phyloP scores from a whole-genome alignment of 2,113 vertebrate species.

The Amia ocellicauda region DNA sequence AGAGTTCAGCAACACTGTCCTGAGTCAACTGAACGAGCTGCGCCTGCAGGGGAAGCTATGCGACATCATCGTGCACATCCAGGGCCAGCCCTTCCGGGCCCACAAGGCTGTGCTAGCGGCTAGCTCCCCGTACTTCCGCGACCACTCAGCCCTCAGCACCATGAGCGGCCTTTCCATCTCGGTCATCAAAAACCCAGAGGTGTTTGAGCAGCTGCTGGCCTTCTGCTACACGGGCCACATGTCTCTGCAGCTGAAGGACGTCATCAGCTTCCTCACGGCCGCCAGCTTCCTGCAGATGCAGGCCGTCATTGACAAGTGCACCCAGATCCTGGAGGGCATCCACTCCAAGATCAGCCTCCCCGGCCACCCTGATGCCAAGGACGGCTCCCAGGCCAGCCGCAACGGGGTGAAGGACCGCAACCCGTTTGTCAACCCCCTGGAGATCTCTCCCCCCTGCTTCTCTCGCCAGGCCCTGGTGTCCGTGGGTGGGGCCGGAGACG shows the following conservation, averaged over 20 bases:
- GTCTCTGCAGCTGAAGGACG: conserved; percentile 92
- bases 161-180: conserved; percentile 98
- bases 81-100: conserved; percentile 93
- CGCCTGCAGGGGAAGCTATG: conserved; percentile 95
- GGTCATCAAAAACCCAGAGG: conserved; percentile 94
- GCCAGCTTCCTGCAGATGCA: conserved; percentile 99
- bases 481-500: conserved; percentile 58
- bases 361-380: conserved; percentile 70
- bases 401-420: conserved; percentile 86
- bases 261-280: conserved; percentile 94
- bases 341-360: conserved; percentile 93
- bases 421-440: conserved; percentile 90
- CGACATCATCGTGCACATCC: conserved; percentile 97
- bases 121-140: conserved; percentile 95
- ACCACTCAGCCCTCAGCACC: conserved; percentile 93
- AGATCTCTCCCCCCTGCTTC: conserved; percentile 93
- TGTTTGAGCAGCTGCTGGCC: conserved; percentile 93
- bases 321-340: conserved; percentile 94
- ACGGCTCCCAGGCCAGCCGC: conserved; percentile 68
- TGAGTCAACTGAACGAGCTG: conserved; percentile 94
- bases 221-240: conserved; percentile 99
- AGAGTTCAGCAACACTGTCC: conserved; percentile 94
- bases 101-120: conserved; percentile 96
- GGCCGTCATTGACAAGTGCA: conserved; percentile 96
- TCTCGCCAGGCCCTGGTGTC: conserved; percentile 73